Evolutionary conservation across 2,797 vertebrate genomes (phyloP).

Genomic region (Carcharodon carcharias): DNA sequence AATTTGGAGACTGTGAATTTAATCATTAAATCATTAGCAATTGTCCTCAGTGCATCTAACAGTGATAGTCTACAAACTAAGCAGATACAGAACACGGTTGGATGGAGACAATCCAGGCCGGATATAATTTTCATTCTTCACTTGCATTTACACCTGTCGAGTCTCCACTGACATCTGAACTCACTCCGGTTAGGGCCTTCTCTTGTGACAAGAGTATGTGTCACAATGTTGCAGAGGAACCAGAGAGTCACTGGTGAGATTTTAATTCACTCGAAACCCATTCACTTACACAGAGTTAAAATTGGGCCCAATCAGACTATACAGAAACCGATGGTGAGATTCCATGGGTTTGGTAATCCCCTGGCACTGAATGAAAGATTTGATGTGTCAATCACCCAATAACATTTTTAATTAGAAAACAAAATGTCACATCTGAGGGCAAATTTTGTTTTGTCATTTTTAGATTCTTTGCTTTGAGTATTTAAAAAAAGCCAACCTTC

Average conservation of each 20-base stretch:
- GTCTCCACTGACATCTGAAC: not conserved
- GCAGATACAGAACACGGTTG: not conserved
- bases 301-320: not conserved
- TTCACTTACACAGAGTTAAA: not conserved
- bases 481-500: not conserved
- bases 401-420: not conserved
- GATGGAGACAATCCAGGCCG: not conserved
- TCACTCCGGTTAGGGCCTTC: not conserved
- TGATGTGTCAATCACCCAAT: not conserved
- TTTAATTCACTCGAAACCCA: not conserved
- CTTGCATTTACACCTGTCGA: not conserved
- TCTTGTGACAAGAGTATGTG: not conserved
- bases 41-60: not conserved
- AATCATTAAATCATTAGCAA: not conserved
- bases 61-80: not conserved
- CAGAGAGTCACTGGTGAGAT: not conserved
- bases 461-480: not conserved
- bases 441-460: not conserved
- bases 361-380: not conserved
- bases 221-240: not conserved
- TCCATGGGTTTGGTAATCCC: not conserved
- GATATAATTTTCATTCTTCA: not conserved
- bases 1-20: not conserved
- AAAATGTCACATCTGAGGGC: not conserved
- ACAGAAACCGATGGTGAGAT: not conserved